Evolutionary conservation across 2,797 vertebrate species (phyloP), one percentile per base, ranked within the genome.

Genomic region (Kryptolebias ocellatus): DNA sequence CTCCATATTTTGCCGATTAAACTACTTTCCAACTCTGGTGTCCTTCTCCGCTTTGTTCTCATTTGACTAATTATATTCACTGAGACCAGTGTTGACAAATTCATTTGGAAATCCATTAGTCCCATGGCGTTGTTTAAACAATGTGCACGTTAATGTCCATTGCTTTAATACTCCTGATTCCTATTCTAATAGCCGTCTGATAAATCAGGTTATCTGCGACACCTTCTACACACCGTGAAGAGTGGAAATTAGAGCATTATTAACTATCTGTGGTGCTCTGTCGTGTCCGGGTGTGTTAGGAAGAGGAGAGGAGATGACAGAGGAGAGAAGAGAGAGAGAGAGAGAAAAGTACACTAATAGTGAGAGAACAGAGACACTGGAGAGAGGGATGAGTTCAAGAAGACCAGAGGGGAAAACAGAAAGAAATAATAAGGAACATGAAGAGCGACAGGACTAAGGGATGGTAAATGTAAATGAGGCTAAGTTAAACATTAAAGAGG

Each of bases 81-180:
- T n/a, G 78, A 83, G 78, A 89, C 81, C 70, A 50, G 71, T 93
- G 91, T 93, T 94, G 92, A 94, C 91, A 93, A 93, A 94, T 93
- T 92, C 87, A 93, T 93, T 93, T 87, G 90, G 85, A 92, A 94
- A 93, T 93, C 90, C 89, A 94, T 94, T 94, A 94, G 92, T 92
- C 89, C 88, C 71, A 66, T 90, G 87, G 89, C 84, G 80, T 92
- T 90, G 90, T 91, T 93, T 92, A 94, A 94, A 92, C 89, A 93
- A 91, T 90, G 89, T 79, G 86, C 85, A 78, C 85, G 84, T 92
- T 94, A 92, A 90, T 92, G 93, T 90, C 91, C 91, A 81, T 87
- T 82, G 85, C 90, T 88, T 90, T 93, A 93, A 92, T 92, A 88
- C 84, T 85, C 86, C 83, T 87, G 86, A 90, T 91, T 90, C 91